Conservation (phyloP, 2,113 vertebrate species). For the Melospiza melodia region DNA sequence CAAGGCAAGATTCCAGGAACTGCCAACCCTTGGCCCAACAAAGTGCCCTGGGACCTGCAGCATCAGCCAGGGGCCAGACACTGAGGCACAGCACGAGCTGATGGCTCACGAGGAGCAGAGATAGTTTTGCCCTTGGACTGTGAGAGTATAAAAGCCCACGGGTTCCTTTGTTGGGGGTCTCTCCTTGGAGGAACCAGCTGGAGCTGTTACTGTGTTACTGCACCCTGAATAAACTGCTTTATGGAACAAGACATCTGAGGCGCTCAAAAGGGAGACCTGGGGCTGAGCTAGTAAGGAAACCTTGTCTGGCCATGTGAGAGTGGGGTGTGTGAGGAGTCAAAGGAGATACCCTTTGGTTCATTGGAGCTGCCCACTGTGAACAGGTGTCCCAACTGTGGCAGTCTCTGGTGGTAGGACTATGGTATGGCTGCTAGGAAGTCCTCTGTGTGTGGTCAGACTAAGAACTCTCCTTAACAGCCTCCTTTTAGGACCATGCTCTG, state of each 20-base stretch:
- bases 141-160: neutral
- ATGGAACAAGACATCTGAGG: fast-evolving
- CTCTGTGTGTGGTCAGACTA: neutral
- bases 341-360: neutral
- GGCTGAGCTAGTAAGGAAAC: fast-evolving
- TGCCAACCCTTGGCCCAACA: neutral
- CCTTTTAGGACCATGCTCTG: neutral
- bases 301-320: neutral
- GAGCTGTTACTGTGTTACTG: neutral
- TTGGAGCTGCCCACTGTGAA: neutral
- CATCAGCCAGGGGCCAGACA: neutral
- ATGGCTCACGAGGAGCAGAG: fast-evolving
- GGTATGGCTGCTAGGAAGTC: neutral
- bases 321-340: no score
- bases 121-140: neutral
- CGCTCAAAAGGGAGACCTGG: neutral
- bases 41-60: neutral
- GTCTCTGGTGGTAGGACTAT: neutral
- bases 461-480: neutral
- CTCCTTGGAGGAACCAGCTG: fast-evolving
- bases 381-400: neutral
- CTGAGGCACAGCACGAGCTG: neutral
- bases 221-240: neutral
- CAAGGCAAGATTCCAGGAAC: neutral
- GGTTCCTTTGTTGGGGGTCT: neutral